These are phyloP conservation scores for Lutra lutra DNA, from an alignment of 2,797 vertebrate genomes.

Conservation along the genomic window DNA sequence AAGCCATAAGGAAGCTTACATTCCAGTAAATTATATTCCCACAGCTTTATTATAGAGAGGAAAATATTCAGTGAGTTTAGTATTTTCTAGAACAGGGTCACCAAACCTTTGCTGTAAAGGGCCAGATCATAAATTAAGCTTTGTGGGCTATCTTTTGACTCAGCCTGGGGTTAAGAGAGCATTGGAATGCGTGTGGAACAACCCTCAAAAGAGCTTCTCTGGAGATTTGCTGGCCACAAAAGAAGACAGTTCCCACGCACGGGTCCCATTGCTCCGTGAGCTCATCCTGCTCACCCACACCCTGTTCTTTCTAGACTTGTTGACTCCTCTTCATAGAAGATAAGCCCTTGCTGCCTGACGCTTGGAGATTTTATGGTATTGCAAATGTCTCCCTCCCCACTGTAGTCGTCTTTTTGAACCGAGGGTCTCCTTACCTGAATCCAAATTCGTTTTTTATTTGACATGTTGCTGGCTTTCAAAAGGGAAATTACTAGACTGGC, in stretches of 20 bases:
- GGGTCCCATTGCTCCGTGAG: accelerated
- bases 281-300: not conserved
- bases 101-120: not conserved
- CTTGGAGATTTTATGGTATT: not conserved
- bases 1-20: not conserved
- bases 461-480: not conserved
- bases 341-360: not conserved
- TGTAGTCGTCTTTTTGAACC: not conserved
- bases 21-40: not conserved
- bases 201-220: not conserved
- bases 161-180: not conserved
- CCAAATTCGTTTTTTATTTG: not conserved
- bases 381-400: not conserved
- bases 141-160: not conserved
- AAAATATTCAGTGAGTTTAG: not conserved
- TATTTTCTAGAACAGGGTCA: not conserved
- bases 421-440: not conserved
- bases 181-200: not conserved
- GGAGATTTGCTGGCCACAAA: not conserved
- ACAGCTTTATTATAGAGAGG: not conserved
- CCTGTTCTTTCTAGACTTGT: not conserved
- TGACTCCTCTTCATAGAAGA: not conserved
- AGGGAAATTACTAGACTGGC: not conserved
- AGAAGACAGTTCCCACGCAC: not conserved
- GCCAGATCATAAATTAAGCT: not conserved